Evolutionary conservation across 2,113 vertebrate species (phyloP), one percentile per base, ranked within the genome.

Genomic region (Campylomormyrus tamandua): DNA sequence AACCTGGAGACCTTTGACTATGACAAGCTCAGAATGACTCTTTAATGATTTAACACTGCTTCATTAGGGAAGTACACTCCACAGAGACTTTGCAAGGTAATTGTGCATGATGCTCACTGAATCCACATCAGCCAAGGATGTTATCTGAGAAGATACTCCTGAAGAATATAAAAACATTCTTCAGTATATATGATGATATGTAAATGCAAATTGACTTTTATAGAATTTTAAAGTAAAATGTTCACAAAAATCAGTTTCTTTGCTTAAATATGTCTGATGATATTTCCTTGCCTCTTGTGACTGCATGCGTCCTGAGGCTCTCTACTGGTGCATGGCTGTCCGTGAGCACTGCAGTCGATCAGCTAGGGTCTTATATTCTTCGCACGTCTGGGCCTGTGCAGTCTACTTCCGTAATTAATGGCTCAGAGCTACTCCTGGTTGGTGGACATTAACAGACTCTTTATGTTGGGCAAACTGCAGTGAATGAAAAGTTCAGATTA

Each of bases 31-130:
- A 94, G 92, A 94, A 93, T 94, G 94, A 93, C 88, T 92, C 93
- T 94, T 94, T 94, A 94, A 94, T 94, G 93, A 96, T 94, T 95
- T 95, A 93, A 93, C 95, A 90, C 89, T 94, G 92, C 80, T 91
- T 95, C 93, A 95, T 95, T 95, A 96, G 92, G 91, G 93, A 88
- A 92, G 90, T 90, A 93, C 90, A 91, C 91, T 93, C 92, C 92
- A 94, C 91, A 50, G 93, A 94, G 92, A 91, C 85, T 91, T 86
- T 91, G 92, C 91, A 94, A 91, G 93, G 90, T 91, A 93, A 95
- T 94, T 92, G 90, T 89, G 84, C 90, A 93, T 56, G 90, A 93
- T 93, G 52, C 90, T 90, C 42, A 66, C 84, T 15, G 56, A 62
- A 58, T 90, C 92, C 49, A 92, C 66, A 86, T 90, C 88, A 62